Base-by-base conservation (phyloP, 2,113 vertebrate genomes). In the Anguilla japonica region DNA sequence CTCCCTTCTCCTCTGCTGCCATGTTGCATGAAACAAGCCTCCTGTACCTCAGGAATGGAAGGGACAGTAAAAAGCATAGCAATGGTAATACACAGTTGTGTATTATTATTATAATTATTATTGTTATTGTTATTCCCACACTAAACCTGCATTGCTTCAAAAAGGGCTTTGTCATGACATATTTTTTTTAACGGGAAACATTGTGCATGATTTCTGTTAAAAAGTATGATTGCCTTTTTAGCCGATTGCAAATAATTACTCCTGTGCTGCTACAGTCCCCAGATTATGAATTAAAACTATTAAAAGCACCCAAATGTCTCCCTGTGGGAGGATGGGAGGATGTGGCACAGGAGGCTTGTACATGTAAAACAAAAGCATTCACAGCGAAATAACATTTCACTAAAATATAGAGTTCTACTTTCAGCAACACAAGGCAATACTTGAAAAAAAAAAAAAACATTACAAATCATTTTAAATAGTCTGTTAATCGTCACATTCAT, bases 11-110 rank as follows among this genome's bases (percentile, higher is more conserved):
- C 82, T 13, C 40, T 22, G 20, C 34, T 57, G 53, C 82, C 29
- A 60, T 83, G 22, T 83, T 83, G 29, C 53, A 60, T 83, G 53
- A 34, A 83, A 83, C 82, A 83, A 83, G 82, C 50, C 53, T 83
- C 79, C 34, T 41, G 26, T 75, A 34, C 81, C 41, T 53, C 41
- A 43, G 13, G 79, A 8, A 75, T 34, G 26, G 26, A 34, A 29
- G 71, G 60, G 60, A 26, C n/a, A 75, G 71, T 14, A 29, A 75
- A 1, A 13, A 29, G 13, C 71, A 75, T 13, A 6, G 41, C 18
- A n/a, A 46, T 46, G 50, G 22, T n/a, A 26, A 82, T 26, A 82
- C 8, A 81, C 13, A 82, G 14, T 4, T 46, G 1, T 41, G 20
- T 81, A 43, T 20, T 81, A 26, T 82, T 53, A 53, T 67, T 67